Percentiles rank a stretch among this genome's conserved stretches.
phyloP scores from a whole-genome alignment of 2,113 vertebrate genomes.

The Centropristis striata region DNA sequence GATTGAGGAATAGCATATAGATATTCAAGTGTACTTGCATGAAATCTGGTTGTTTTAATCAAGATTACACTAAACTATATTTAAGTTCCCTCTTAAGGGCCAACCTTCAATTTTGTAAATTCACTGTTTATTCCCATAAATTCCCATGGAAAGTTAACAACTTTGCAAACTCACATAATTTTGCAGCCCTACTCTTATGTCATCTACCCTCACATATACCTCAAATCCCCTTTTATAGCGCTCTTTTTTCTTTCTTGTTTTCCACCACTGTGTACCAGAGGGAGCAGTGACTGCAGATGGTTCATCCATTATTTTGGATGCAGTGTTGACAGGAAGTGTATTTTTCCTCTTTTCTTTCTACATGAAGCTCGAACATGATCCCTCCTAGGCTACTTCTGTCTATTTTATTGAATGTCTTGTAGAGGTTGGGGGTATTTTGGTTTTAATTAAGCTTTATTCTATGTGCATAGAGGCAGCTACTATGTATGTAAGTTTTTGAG shows the following conservation, averaged over 20 bases:
- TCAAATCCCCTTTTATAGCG: constrained; percentile 4
- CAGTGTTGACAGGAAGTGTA: constrained; percentile 35
- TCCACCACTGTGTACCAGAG: background rate
- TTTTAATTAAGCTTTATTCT: constrained; percentile 39
- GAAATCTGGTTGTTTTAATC: too few relatives aligned
- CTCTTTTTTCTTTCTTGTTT: constrained; percentile 3
- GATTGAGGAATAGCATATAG: too few relatives aligned
- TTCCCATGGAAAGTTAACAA: too few relatives aligned
- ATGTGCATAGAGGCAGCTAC: background rate
- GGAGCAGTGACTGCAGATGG: constrained; percentile 41
- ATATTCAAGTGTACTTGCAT: too few relatives aligned
- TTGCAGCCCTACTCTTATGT: too few relatives aligned
- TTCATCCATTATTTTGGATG: constrained; percentile 56
- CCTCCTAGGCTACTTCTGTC: constrained; percentile 11
- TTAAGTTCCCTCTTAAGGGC: too few relatives aligned
- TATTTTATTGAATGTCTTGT: background rate
- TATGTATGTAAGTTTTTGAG: background rate
- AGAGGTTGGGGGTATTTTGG: background rate
- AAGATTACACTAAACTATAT: too few relatives aligned
- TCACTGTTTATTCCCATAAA: too few relatives aligned
- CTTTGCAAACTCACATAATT: too few relatives aligned
- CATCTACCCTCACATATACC: background rate
- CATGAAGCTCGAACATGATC: constrained; percentile 47
- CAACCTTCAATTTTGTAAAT: too few relatives aligned
- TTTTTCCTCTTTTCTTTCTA: constrained; percentile 37